Evolutionary conservation across 2,888 invertebrate species (phyloP), one percentile per base, ranked within the genome.

Genomic region (Ditula angustiorana): DNA sequence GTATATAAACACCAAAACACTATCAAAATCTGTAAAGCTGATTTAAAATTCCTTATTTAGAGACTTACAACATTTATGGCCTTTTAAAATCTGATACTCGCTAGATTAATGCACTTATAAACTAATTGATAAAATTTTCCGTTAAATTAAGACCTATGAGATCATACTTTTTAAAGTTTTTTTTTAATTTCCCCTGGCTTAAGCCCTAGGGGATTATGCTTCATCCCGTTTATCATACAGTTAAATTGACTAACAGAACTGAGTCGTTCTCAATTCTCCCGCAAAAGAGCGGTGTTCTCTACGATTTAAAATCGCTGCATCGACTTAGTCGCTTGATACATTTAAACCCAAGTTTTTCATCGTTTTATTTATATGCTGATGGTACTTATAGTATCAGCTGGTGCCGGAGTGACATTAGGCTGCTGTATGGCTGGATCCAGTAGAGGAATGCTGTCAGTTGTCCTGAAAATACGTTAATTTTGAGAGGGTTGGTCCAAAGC

Each of bases 311-410:
- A 57, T 33, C 50, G 21, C 26, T 44, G 24, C 52, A 47, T 47
- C 64, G 53, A 59, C 63, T 52, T 52, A 41, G 63, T 52, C 46
- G 46, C 24, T 58, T 46, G 28, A 19, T 33, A 3, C 19, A 21
- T 44, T 44, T 30, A 2, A 50, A 44, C 21, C 26, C 41, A 21
- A 28, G 16, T 1, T 16, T 41, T 44, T 24, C 44, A 8, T 28
- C 19, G 30, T 44, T 24, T 26, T 8, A 24, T 75, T 87, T 88
- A 93, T 73, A 92, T 93, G 67, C 92, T 93, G 67, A 93, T 93
- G 1, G 93, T 93, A 78, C 93, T 93, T 64, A 93, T 93, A 0
- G 92, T 89, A 67, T 92, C 92, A 0, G 87, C 89, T 0, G 93
- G 92, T 0, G 90, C 90, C 0, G 86, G 83, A 0, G 92, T 88